Evolutionary conservation across 2,888 invertebrate species (phyloP).

Genomic region (Galeopsomyia nigrocyanea): DNA sequence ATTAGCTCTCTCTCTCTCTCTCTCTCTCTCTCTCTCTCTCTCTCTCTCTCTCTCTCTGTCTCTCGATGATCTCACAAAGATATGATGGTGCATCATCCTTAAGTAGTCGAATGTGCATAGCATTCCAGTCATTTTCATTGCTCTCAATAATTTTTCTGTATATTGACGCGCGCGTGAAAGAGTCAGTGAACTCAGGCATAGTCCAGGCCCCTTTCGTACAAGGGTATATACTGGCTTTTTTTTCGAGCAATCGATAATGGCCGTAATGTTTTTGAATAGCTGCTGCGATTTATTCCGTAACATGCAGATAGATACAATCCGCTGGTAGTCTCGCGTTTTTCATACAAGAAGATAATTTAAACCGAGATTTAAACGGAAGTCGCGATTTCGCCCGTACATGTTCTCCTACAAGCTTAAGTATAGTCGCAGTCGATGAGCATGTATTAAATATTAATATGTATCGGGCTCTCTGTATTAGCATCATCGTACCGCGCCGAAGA

Average conservation of each 20-base stretch:
- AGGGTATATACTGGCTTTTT: no score
- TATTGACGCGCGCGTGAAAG: no score
- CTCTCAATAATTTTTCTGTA: no score
- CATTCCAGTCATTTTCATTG: no score
- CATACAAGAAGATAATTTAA: constrained; percentile 47
- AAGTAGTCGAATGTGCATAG: neutral
- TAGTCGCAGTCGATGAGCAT: neutral
- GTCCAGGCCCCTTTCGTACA: no score
- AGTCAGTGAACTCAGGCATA: no score
- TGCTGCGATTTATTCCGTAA: constrained; percentile 40
- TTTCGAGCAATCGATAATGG: constrained; percentile 35
- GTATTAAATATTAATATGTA: constrained; percentile 39
- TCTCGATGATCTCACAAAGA: constrained; percentile 57
- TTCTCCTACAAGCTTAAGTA: no score
- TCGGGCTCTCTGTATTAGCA: constrained; percentile 37
- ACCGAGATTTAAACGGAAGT: constrained; percentile 44
- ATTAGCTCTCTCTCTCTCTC: constrained; percentile 49
- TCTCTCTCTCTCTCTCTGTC: no score
- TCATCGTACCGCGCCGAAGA: constrained; percentile 22
- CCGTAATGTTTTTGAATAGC: constrained; percentile 28
- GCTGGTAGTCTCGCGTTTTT: constrained; percentile 39
- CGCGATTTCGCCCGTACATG: constrained; percentile 4
- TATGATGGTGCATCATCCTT: constrained; percentile 56
- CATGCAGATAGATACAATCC: constrained; percentile 43
- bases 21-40: no score